Evolutionary conservation across 2,888 invertebrate species (phyloP), one percentile per base, ranked within the genome.

Genomic region (Boloria selene): DNA sequence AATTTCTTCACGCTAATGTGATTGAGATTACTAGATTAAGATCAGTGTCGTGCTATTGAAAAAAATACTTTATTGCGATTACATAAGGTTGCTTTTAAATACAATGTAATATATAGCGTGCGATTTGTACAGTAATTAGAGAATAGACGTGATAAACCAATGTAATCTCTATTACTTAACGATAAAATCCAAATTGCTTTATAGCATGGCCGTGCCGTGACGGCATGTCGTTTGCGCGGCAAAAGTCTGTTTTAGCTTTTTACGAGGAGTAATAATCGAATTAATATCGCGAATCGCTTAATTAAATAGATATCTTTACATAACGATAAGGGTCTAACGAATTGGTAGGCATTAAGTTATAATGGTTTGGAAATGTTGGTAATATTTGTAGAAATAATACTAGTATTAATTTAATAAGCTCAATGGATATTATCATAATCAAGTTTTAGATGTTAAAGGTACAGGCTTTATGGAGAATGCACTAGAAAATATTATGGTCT

Each of bases 231-330:
- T 90, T 89, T 82, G 79, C 81, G 78, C 79, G 79, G 79, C 77
- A 82, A 83, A 84, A 81, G 80, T 79, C 82, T 84, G 86, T 81
- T 84, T 82, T 87, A 87, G 86, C 80, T 81, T 88, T 89, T 90
- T 89, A 88, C 83, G 84, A 82, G 77, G 75, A 81, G 85, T 82
- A 81, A 86, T 90, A 88, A 89, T 88, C 90, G 88, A 88, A 87
- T 89, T 88, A 88, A 89, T 89, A 90, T 89, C 81, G 87, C 83
- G 80, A 83, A 88, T 87, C 89, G 80, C 84, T 90, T 89, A 88
- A 90, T 90, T 90, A 87, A 88, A 90, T 88, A 87, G 88, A 87
- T 87, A 84, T 79, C 77, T 77, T 79, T 77, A 75, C 77, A 74
- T 73, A 77, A 75, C 74, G 68, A 72, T 70, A 65, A 60, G 62